Conservation (phyloP, 2,888 invertebrate species). For the Crepidodera aurea region DNA sequence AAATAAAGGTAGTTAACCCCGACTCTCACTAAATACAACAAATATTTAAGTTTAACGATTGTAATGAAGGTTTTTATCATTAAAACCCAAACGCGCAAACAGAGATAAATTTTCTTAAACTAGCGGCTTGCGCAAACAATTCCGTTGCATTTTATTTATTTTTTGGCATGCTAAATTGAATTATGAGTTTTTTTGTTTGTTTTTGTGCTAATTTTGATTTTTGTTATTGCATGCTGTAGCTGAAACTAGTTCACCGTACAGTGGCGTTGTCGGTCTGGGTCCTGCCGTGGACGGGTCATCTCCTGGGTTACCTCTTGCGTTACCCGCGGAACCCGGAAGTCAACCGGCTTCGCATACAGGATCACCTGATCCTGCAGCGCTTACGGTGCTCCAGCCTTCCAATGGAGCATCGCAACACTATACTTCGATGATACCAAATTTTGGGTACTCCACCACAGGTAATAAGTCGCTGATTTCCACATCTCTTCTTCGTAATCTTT, state of each 20-base stretch:
- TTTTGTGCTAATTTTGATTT: constrained; percentile 52
- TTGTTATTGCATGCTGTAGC: constrained; percentile 55
- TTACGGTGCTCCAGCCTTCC: constrained; percentile 69
- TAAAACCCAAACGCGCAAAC: too few relatives aligned
- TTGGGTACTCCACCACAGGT: constrained; percentile 75
- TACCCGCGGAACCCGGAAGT: constrained; percentile 59
- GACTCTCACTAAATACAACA: too few relatives aligned
- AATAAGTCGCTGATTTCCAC: constrained; percentile 11
- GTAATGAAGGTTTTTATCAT: too few relatives aligned
- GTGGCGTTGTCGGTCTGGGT: constrained; percentile 60
- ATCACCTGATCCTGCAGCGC: constrained; percentile 62
- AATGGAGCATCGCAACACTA: constrained; percentile 66
- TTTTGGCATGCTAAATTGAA: not conserved
- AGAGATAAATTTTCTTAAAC: too few relatives aligned
- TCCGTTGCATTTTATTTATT: too few relatives aligned
- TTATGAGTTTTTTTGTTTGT: constrained; percentile 41
- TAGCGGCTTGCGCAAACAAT: too few relatives aligned
- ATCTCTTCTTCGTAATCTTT: too few relatives aligned
- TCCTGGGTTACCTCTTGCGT: constrained; percentile 63
- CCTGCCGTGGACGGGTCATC: constrained; percentile 62
- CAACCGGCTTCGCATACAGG: constrained; percentile 64
- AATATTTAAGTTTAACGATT: too few relatives aligned
- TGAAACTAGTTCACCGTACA: constrained; percentile 62
- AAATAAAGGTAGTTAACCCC: too few relatives aligned
- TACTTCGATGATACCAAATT: constrained; percentile 73